phyloP scores from a whole-genome alignment of 2,888 invertebrate genomes.

The Phengaris alcon region DNA sequence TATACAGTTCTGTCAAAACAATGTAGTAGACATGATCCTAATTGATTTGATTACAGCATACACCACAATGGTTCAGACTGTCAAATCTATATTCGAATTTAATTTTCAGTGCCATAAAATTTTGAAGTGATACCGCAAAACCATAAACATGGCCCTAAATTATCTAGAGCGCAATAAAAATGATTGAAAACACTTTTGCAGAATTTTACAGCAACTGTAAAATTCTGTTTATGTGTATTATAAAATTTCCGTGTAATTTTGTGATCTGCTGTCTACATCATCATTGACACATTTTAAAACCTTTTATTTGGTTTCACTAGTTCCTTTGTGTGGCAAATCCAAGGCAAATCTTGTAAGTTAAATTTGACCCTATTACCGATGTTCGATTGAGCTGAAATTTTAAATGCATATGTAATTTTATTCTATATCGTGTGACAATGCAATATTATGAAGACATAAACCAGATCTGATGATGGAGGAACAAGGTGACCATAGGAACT shows the following conservation, averaged over 20 bases:
- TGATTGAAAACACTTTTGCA: conserved; percentile 7
- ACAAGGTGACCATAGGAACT: too few relatives aligned
- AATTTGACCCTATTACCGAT: too few relatives aligned
- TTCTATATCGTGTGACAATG: too few relatives aligned
- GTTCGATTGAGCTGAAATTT: too few relatives aligned
- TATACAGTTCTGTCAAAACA: not conserved
- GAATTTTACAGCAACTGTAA: not conserved
- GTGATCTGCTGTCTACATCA: not conserved
- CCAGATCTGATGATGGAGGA: too few relatives aligned
- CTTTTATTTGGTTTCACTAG: not conserved
- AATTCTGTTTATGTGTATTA: not conserved
- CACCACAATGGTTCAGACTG: conserved; percentile 6
- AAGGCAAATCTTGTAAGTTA: too few relatives aligned
- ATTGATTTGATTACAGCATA: not conserved
- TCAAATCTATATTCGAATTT: not conserved
- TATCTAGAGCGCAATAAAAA: not conserved
- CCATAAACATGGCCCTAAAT: not conserved
- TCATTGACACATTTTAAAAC: not conserved
- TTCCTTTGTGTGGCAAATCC: too few relatives aligned
- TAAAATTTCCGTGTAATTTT: conserved; percentile 5
- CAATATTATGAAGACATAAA: too few relatives aligned
- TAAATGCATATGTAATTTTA: too few relatives aligned
- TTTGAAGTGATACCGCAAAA: not conserved
- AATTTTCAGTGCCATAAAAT: not conserved
- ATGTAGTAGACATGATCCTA: not conserved